Evolutionary conservation across 2,113 vertebrate genomes (phyloP).

Genomic region (Myocastor coypus): DNA sequence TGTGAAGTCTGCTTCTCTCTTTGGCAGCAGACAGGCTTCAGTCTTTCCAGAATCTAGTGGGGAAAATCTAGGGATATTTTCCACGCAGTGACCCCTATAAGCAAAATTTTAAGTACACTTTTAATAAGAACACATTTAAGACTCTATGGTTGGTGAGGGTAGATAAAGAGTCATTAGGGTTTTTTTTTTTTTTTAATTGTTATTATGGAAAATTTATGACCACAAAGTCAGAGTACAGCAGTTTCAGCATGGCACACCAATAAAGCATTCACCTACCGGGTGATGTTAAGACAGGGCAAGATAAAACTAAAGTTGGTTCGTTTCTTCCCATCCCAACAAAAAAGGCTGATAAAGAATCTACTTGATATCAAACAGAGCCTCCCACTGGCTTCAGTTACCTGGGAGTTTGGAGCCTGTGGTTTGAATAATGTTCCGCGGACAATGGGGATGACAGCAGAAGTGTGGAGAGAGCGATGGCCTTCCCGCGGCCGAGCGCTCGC

Average conservation of each 20-base stretch:
- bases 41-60: conserved; percentile 2
- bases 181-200: no score
- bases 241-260: conserved; percentile 84
- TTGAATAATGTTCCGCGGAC: conserved; percentile 94
- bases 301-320: conserved; percentile 91
- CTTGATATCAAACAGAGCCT: conserved; percentile 90
- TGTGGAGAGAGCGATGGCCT: conserved; percentile 98
- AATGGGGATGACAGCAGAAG: conserved; percentile 98
- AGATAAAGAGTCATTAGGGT: conserved; percentile 81
- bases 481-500: conserved; percentile 89
- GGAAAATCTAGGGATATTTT: conserved; percentile 64
- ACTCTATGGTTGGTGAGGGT: conserved; percentile 76
- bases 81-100: background rate
- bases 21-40: background rate
- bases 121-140: conserved; percentile 82
- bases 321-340: conserved; percentile 92
- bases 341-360: conserved; percentile 90
- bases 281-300: conserved; percentile 88
- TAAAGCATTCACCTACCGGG: conserved; percentile 90
- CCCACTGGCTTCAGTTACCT: conserved; percentile 95
- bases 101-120: conserved; percentile 80
- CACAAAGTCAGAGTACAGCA: conserved; percentile 84
- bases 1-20: conserved; percentile 14
- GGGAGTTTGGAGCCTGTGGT: conserved; percentile 92
- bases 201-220: conserved; percentile 88